Conservation (phyloP, 2,797 vertebrate genomes). For the Sitta carolinensis region DNA sequence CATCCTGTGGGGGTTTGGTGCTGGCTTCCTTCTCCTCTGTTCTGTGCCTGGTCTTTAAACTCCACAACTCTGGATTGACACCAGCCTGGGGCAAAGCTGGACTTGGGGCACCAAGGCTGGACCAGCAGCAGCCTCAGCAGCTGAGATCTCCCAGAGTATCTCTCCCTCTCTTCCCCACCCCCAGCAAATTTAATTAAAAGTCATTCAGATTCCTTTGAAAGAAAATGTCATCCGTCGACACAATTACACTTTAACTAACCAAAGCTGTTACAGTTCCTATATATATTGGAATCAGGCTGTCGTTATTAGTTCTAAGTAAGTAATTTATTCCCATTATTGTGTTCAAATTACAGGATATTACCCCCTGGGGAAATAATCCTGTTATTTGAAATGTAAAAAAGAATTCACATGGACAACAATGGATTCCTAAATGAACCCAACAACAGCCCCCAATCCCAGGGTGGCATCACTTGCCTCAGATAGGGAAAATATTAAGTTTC, state of each 20-base stretch:
- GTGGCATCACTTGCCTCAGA: background rate
- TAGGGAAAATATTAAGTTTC: constrained; percentile 3
- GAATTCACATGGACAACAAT: constrained; percentile 64
- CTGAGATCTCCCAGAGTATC: background rate
- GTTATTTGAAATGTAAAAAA: constrained; percentile 72
- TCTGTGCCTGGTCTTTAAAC: background rate
- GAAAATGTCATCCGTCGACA: constrained; percentile 70
- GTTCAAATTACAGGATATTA: constrained; percentile 73
- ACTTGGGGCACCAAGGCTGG: background rate
- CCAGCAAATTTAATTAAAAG: constrained; percentile 71
- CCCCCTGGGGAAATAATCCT: constrained; percentile 70
- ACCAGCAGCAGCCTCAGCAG: background rate
- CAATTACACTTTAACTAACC: constrained; percentile 69
- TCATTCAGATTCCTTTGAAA: constrained; percentile 70
- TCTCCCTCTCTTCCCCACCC: constrained; percentile 24
- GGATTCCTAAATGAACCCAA: constrained; percentile 56
- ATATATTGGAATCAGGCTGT: constrained; percentile 64
- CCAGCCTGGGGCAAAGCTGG: background rate
- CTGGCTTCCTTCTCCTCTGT: background rate
- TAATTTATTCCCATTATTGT: constrained; percentile 74
- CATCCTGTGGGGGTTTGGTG: rapidly evolving
- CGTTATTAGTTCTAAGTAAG: constrained; percentile 72
- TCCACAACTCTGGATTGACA: rapidly evolving
- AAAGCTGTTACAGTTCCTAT: constrained; percentile 69
- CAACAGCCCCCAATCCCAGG: background rate